Evolutionary conservation across 2,113 vertebrate species (phyloP), one percentile per base, ranked within the genome.

Genomic region (Heterotis niloticus): DNA sequence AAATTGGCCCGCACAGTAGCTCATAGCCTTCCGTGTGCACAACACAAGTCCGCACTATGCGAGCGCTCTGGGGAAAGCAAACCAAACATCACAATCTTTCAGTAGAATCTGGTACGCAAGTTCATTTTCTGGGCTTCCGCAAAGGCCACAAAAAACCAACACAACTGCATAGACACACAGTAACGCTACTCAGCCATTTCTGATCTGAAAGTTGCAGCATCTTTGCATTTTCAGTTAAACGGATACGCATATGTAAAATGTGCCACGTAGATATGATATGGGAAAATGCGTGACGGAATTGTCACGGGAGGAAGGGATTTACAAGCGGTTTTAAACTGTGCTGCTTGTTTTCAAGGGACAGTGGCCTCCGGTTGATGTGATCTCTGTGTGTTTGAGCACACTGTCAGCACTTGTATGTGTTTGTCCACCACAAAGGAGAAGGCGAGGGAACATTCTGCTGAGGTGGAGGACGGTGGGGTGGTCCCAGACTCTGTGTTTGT

Each of bases 1-100:
- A 17, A 76, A 64, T 64, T 76, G 74, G 74, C 18, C 57, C 28
- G 16, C 74, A 64, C 74, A 62, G 44, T 44, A 13, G 26, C 74
- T 76, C 59, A 13, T 76, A 62, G 28, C 16, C 34, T 64, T 28
- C 59, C 44, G 74, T 18, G 0, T 18, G 29, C 26, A 16, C 26
- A 11, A 18, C 28, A 13, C 5, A 13, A 7, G 7, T 28, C 12
- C 28, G 26, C 26, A 18, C 29, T 29, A 69, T 0, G 17, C 14
- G 11, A 26, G 20, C 10, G 24, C 59, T 28, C 26, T 16, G 10
- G 73, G 16, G 24, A 75, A 59, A 20, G 5, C 62, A 18, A 54
- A 17, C 14, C 54, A 60, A 60, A 60, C 14, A 3, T 26, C 0
- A 51, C 59, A 18, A 57, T 34, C 57, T 34, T 29, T 64, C 29